Evolutionary conservation across 2,797 vertebrate genomes (phyloP).

Genomic region (Poecilia velifera): DNA sequence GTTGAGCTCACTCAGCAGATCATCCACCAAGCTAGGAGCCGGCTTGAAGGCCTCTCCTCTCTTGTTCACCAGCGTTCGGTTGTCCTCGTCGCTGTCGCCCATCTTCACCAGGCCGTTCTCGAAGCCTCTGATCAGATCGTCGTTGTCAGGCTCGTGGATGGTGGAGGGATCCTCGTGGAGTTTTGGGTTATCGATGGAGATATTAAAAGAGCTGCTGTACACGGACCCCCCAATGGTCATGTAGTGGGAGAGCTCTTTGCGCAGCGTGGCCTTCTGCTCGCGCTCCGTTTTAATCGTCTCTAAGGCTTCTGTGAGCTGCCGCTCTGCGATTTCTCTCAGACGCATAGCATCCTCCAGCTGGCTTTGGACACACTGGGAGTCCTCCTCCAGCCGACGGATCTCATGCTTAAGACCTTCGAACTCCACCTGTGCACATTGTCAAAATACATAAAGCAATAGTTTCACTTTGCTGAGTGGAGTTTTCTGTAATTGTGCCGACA

Average conservation of each 20-base stretch:
- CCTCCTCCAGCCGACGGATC: slow-evolving; percentile 94
- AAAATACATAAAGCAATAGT: slow-evolving; percentile 9
- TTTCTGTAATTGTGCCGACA: not conserved
- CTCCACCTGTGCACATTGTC: slow-evolving; percentile 85
- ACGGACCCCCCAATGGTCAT: slow-evolving; percentile 94
- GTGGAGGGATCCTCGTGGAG: slow-evolving; percentile 82
- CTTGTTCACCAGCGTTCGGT: slow-evolving; percentile 81
- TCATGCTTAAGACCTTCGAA: slow-evolving; percentile 98
- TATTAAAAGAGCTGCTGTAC: slow-evolving; percentile 87
- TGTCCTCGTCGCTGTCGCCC: slow-evolving; percentile 77
- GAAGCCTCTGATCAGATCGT: slow-evolving; percentile 89
- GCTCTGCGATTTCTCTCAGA: slow-evolving; percentile 94
- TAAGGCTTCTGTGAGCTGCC: slow-evolving; percentile 92
- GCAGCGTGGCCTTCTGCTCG: slow-evolving; percentile 93
- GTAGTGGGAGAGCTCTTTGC: slow-evolving; percentile 96
- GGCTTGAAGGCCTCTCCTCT: slow-evolving; percentile 86
- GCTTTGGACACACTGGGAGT: slow-evolving; percentile 92
- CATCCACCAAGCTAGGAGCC: slow-evolving; percentile 93
- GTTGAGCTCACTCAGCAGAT: slow-evolving; percentile 96
- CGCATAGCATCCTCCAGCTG: slow-evolving; percentile 93
- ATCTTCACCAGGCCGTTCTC: slow-evolving; percentile 88
- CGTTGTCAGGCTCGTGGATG: slow-evolving; percentile 84
- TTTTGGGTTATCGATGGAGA: slow-evolving; percentile 84
- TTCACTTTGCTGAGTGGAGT: not conserved
- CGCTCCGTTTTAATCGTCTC: slow-evolving; percentile 96